phyloP scores from a whole-genome alignment of 2,888 invertebrate species.

The Parnassius orleans region DNA sequence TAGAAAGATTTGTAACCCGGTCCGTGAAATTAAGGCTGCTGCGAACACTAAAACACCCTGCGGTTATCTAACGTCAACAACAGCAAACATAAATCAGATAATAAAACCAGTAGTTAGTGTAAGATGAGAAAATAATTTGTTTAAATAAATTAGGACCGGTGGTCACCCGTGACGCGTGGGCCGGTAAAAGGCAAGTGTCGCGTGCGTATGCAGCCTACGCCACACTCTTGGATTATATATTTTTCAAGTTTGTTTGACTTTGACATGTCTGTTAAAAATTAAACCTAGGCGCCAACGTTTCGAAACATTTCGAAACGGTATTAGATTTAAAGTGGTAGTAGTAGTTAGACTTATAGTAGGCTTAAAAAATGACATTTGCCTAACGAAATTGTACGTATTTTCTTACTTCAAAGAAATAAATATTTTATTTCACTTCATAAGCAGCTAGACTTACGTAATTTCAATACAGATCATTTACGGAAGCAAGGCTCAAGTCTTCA shows the following conservation, averaged over 20 bases:
- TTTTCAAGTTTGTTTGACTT: constrained; percentile 49
- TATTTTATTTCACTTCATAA: too few relatives aligned
- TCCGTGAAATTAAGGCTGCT: constrained; percentile 13
- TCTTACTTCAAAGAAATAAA: too few relatives aligned
- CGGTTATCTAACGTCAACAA: constrained; percentile 24
- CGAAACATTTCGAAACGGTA: too few relatives aligned
- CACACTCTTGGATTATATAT: constrained; percentile 53
- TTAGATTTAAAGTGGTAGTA: too few relatives aligned
- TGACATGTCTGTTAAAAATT: constrained; percentile 44
- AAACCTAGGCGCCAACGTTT: constrained; percentile 45
- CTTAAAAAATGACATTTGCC: too few relatives aligned
- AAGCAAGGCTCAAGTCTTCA: too few relatives aligned
- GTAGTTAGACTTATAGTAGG: too few relatives aligned
- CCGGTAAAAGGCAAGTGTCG: constrained; percentile 57
- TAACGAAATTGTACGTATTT: too few relatives aligned
- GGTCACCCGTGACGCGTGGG: constrained; percentile 56
- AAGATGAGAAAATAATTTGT: constrained; percentile 69
- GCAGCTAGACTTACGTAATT: too few relatives aligned
- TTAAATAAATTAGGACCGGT: constrained; percentile 62
- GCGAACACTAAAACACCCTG: constrained; percentile 21
- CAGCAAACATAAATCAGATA: constrained; percentile 29
- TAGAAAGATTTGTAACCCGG: constrained; percentile 16
- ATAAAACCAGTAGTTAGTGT: constrained; percentile 62
- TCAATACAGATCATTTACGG: too few relatives aligned
- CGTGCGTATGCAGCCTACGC: constrained; percentile 70